Conservation (phyloP, 2,888 invertebrate species). For the Tachina fera region DNA sequence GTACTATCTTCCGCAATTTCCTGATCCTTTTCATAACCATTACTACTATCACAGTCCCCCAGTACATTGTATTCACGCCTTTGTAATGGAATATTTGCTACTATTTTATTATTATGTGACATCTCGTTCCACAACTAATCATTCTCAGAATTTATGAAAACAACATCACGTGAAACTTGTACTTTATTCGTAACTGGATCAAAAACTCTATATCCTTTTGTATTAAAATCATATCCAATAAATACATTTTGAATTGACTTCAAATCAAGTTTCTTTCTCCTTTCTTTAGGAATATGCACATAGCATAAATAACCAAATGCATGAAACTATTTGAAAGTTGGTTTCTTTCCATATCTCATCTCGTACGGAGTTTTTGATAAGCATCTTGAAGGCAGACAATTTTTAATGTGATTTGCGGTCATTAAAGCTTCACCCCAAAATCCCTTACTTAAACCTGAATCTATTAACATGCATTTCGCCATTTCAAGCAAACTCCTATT, state of each 20-base stretch:
- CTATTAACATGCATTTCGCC: background rate
- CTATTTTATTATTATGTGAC: background rate
- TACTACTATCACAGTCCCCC: background rate
- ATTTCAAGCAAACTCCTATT: slow-evolving; percentile 6
- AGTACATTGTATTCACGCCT: background rate
- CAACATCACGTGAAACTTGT: slow-evolving; percentile 29
- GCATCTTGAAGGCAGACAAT: slow-evolving; percentile 1
- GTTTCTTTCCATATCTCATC: slow-evolving; percentile 1
- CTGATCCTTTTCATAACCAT: background rate
- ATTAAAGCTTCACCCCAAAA: slow-evolving; percentile 32
- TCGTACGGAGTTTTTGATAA: background rate
- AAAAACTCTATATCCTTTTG: slow-evolving; percentile 35
- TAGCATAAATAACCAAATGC: slow-evolving; percentile 5
- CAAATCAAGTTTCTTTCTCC: slow-evolving; percentile 34
- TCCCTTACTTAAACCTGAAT: background rate
- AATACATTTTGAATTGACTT: slow-evolving; percentile 20
- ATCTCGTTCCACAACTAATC: background rate
- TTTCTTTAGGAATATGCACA: slow-evolving; percentile 31
- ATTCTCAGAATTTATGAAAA: slow-evolving; percentile 1
- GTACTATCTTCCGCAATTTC: background rate
- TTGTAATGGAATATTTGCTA: background rate
- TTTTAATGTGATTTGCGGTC: slow-evolving; percentile 15
- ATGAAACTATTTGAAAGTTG: background rate
- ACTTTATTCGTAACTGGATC: slow-evolving; percentile 25
- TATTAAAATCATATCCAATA: slow-evolving; percentile 34